Conservation (phyloP, 2,797 vertebrate species). For the Peromyscus eremicus region DNA sequence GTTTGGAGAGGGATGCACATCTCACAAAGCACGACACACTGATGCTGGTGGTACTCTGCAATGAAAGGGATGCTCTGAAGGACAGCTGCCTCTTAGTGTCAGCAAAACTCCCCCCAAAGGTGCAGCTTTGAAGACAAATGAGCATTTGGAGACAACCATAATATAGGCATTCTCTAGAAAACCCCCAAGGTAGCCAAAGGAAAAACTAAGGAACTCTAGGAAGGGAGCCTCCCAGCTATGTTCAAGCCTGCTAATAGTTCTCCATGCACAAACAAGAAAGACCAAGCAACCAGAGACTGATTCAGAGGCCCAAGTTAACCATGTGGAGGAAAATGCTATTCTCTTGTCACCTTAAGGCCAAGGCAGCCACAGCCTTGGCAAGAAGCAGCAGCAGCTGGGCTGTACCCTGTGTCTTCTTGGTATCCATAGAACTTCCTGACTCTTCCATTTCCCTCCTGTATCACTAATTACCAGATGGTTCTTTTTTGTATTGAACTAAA, state of each 20-base stretch:
- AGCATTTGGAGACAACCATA: not conserved
- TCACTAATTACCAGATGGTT: not conserved
- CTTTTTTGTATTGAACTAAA: not conserved
- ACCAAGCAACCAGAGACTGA: not conserved
- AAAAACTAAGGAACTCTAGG: not conserved
- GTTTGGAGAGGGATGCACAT: not conserved
- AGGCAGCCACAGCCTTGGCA: not conserved
- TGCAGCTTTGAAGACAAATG: not conserved
- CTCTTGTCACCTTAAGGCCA: not conserved
- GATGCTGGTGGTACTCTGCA: not conserved
- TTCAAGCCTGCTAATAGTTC: not conserved
- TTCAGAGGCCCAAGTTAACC: not conserved
- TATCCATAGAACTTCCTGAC: not conserved
- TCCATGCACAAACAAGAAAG: not conserved
- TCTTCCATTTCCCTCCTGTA: not conserved
- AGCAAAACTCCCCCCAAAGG: not conserved
- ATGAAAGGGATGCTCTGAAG: not conserved
- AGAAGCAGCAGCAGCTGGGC: not conserved
- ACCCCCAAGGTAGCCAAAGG: not conserved
- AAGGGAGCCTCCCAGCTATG: not conserved
- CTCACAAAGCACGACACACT: accelerated
- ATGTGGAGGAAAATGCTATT: not conserved
- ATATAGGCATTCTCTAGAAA: not conserved
- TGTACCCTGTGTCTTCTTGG: accelerated
- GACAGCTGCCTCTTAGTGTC: not conserved